phyloP scores from a whole-genome alignment of 1,140 invertebrate genomes.

The Scaptomyza pallida region DNA sequence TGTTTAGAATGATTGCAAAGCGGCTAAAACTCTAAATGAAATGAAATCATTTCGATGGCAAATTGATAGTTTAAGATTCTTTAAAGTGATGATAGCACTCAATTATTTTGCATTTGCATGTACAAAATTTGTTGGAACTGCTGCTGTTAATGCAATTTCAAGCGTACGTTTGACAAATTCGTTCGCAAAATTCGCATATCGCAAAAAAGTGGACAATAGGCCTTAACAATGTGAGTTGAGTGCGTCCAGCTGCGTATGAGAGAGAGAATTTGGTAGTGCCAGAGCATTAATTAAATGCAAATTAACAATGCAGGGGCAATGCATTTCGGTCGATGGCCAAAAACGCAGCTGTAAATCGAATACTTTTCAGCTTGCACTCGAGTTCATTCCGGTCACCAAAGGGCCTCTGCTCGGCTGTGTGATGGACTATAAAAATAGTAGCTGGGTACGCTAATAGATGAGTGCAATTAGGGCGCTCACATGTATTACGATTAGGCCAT shows the following conservation, averaged over 20 bases:
- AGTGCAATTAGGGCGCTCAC: background rate
- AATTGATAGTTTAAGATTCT: no score
- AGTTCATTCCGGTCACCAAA: background rate
- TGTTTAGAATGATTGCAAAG: no score
- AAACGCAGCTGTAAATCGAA: background rate
- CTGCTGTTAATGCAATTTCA: background rate
- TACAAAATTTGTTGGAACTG: background rate
- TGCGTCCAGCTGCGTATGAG: background rate
- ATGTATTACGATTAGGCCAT: constrained; percentile 14
- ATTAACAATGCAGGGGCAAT: constrained; percentile 43
- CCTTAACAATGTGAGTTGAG: constrained; percentile 16
- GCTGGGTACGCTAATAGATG: background rate
- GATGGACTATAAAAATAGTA: background rate
- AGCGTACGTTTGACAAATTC: constrained; percentile 4
- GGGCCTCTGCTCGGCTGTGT: background rate
- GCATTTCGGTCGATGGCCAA: background rate
- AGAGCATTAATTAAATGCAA: constrained; percentile 64
- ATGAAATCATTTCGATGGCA: no score
- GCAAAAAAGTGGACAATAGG: constrained; percentile 29
- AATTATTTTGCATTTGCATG: background rate
- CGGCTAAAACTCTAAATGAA: no score
- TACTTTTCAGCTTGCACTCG: background rate
- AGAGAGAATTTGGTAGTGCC: background rate
- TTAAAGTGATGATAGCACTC: background rate
- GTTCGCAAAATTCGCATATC: constrained; percentile 8